phyloP scores from a whole-genome alignment of 92 coral and sea anemone genomes.

The Paragorgia papillata region DNA sequence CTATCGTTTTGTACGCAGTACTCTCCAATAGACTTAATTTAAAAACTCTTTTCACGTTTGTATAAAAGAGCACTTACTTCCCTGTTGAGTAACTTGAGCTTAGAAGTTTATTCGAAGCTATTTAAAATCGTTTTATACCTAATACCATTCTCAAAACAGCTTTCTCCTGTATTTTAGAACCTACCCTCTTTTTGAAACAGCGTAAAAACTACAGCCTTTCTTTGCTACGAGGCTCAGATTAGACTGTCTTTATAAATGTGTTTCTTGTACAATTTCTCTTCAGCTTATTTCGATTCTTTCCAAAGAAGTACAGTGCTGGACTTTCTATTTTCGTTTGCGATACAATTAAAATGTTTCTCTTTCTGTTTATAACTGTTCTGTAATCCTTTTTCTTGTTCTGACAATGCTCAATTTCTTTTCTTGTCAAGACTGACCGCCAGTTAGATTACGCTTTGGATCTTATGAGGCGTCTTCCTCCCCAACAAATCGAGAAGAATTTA shows the following conservation, averaged over 20 bases:
- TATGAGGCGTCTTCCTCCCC: slow-evolving; percentile 99
- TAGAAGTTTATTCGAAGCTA: neutral
- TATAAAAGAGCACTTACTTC: slow-evolving; percentile 5
- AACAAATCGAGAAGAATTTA: slow-evolving; percentile 95
- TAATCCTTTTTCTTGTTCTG: too few species aligned
- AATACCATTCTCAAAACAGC: neutral
- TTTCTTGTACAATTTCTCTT: too few species aligned
- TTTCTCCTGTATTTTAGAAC: neutral
- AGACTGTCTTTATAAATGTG: too few species aligned
- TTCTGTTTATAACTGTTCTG: too few species aligned
- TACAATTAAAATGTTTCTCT: too few species aligned
- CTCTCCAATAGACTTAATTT: neutral
- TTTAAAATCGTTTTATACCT: neutral
- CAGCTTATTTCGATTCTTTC: too few species aligned
- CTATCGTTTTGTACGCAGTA: neutral
- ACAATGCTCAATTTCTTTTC: too few species aligned
- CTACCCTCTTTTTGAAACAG: too few species aligned
- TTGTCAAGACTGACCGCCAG: slow-evolving; percentile 81
- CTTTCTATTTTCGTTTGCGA: neutral
- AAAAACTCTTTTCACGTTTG: neutral
- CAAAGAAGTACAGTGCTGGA: too few species aligned
- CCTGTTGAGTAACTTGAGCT: neutral
- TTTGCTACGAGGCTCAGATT: too few species aligned
- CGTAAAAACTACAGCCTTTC: too few species aligned
- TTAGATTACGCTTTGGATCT: slow-evolving; percentile 98